phyloP scores from a whole-genome alignment of 2,797 vertebrate species.

The Rhynchotus rufescens region DNA sequence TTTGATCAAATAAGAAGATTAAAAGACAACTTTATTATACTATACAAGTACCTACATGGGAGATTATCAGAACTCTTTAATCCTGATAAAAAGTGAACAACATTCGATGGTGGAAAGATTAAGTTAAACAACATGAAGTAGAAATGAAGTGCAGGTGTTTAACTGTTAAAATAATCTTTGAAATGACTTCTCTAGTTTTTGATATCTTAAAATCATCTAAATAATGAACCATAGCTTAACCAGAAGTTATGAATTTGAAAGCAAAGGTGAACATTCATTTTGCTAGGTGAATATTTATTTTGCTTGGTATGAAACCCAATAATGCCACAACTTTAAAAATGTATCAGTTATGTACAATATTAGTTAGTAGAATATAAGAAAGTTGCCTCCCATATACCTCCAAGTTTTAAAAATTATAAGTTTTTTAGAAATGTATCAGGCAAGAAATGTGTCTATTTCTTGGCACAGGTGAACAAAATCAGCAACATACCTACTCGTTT shows the following conservation, averaged over 20 bases:
- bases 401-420: not conserved
- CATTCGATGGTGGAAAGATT: not conserved
- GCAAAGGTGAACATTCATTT: not conserved
- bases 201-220: not conserved
- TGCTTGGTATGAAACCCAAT: not conserved
- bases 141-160: not conserved
- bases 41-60: not conserved
- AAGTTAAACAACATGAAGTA: not conserved
- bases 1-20: constrained; percentile 26
- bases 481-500: not conserved
- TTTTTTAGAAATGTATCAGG: not conserved
- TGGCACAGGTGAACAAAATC: not conserved
- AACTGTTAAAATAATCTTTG: not conserved
- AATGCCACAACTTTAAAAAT: not conserved
- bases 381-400: not conserved
- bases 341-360: fast-evolving
- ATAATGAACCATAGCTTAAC: not conserved
- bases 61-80: constrained; percentile 24
- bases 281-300: too few relatives aligned
- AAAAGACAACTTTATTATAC: constrained; percentile 16
- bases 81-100: not conserved
- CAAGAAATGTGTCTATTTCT: not conserved
- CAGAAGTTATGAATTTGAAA: not conserved
- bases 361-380: not conserved
- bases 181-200: not conserved